These are phyloP conservation scores for Nymphalis io DNA, from an alignment of 1,140 invertebrate genomes.

Conservation along the genomic window DNA sequence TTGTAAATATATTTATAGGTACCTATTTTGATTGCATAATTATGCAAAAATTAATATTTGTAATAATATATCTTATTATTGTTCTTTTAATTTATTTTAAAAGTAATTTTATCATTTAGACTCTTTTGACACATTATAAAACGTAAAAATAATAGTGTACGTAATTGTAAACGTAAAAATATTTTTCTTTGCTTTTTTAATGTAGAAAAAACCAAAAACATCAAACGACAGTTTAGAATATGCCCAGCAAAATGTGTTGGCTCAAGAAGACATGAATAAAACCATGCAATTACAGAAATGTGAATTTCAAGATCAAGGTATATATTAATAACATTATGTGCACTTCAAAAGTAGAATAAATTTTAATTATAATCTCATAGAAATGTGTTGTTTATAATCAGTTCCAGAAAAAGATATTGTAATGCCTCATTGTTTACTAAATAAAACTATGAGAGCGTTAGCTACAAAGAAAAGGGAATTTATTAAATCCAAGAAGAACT, in stretches of 20 bases:
- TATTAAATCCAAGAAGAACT: conserved; percentile 58
- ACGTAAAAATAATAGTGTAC: too few species aligned
- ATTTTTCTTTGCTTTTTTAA: conserved; percentile 10
- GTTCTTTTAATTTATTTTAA: too few species aligned
- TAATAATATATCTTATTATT: too few species aligned
- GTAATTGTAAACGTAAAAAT: too few species aligned
- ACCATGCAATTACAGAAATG: conserved; percentile 17
- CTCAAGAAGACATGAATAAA: conserved; percentile 30
- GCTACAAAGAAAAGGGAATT: conserved; percentile 69
- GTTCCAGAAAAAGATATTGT: conserved; percentile 56
- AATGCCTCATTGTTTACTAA: conserved; percentile 54
- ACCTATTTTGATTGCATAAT: too few species aligned
- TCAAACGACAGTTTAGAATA: conserved; percentile 16
- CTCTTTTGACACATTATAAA: too few species aligned
- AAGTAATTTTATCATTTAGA: too few species aligned
- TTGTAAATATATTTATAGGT: too few species aligned
- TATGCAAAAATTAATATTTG: too few species aligned
- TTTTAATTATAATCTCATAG: not conserved
- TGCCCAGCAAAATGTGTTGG: conserved; percentile 25
- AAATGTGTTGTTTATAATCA: not conserved
- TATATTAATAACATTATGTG: not conserved
- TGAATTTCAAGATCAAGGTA: conserved; percentile 37
- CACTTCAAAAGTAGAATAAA: not conserved
- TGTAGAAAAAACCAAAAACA: conserved; percentile 29
- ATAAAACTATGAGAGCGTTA: conserved; percentile 53